Evolutionary conservation across 2,888 invertebrate species (phyloP).

Genomic region (Oscheius onirici): DNA sequence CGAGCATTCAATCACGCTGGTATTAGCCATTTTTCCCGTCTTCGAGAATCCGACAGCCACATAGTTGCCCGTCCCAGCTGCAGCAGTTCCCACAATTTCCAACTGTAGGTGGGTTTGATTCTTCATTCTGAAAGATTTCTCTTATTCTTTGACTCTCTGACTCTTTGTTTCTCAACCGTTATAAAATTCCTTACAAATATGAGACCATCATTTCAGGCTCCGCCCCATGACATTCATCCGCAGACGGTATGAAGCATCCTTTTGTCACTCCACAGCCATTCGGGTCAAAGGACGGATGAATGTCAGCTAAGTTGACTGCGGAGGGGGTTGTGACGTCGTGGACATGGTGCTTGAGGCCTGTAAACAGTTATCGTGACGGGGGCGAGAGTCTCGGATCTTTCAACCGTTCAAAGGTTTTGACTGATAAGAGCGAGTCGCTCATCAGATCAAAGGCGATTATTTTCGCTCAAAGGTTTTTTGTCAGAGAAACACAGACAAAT

Average conservation of each 20-base stretch:
- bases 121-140: conserved; percentile 2
- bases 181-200: neutral
- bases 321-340: neutral
- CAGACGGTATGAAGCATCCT: conserved; percentile 45
- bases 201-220: conserved; percentile 28
- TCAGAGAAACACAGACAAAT: neutral
- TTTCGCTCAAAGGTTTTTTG: no score
- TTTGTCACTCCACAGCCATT: conserved; percentile 49
- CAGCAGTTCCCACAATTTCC: conserved; percentile 1
- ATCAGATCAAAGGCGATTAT: no score
- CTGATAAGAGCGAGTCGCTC: neutral
- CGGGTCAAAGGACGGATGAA: conserved; percentile 40
- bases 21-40: conserved; percentile 35
- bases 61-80: neutral
- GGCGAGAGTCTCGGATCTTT: neutral
- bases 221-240: conserved; percentile 36
- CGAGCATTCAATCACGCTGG: conserved; percentile 52
- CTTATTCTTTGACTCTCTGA: no score
- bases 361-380: neutral
- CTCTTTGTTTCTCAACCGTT: no score
- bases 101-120: conserved; percentile 25
- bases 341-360: conserved; percentile 13
- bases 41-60: conserved; percentile 21
- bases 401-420: conserved; percentile 1
- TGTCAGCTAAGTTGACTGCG: conserved; percentile 6